phyloP scores from a whole-genome alignment of 2,888 invertebrate genomes.

The Gymnoscelis rufifasciata region DNA sequence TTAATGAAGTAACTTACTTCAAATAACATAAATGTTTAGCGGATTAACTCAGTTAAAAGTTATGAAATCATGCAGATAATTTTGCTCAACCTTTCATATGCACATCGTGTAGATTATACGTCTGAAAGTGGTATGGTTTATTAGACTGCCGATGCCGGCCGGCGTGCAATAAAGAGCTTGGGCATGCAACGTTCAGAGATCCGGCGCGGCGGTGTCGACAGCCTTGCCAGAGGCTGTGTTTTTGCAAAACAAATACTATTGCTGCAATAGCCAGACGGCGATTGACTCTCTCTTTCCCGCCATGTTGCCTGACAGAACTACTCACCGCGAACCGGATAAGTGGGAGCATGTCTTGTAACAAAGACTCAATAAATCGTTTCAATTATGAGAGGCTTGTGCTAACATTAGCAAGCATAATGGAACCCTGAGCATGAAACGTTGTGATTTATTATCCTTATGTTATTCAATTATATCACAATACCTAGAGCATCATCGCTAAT shows the following conservation, averaged over 20 bases:
- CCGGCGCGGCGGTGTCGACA: constrained; percentile 48
- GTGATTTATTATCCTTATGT: not conserved
- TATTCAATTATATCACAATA: no score
- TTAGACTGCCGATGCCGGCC: no score
- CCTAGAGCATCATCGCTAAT: not conserved
- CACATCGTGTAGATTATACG: no score
- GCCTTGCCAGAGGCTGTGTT: constrained; percentile 66
- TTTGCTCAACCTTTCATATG: no score
- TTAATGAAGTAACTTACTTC: no score
- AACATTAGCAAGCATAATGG: not conserved
- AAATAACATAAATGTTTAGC: no score
- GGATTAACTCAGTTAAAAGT: no score
- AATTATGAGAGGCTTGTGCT: constrained; percentile 19
- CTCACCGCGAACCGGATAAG: constrained; percentile 29
- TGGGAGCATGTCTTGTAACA: constrained; percentile 19
- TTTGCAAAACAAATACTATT: constrained; percentile 66
- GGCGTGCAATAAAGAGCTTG: not conserved
- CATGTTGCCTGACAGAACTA: constrained; percentile 41
- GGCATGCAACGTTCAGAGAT: constrained; percentile 35
- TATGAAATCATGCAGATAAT: no score
- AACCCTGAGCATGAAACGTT: constrained; percentile 1
- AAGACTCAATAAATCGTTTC: constrained; percentile 22
- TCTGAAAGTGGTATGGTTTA: no score
- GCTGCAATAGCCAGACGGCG: constrained; percentile 55
- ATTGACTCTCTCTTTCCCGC: constrained; percentile 54